Conservation (phyloP, 2,888 invertebrate species). For the Leucozona laternaria region DNA sequence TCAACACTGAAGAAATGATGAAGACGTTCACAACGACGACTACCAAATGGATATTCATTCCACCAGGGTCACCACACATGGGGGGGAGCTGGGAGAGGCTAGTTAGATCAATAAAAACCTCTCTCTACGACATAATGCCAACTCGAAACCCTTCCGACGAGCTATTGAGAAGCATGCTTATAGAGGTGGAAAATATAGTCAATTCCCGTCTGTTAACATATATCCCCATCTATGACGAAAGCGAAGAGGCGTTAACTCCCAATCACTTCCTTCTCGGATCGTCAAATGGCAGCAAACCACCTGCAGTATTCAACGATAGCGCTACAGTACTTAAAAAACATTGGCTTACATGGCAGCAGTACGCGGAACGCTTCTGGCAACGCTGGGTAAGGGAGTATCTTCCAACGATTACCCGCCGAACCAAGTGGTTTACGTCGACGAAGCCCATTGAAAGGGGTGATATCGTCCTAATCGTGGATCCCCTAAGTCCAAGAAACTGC, state of each 20-base stretch:
- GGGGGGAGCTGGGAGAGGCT: background rate
- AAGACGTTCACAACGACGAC: too few species aligned
- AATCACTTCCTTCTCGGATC: slow-evolving; percentile 72
- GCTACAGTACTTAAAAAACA: background rate
- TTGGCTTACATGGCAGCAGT: slow-evolving; percentile 36
- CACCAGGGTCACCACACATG: slow-evolving; percentile 11
- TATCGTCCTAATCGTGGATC: background rate
- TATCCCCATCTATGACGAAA: slow-evolving; percentile 30
- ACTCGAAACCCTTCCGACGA: slow-evolving; percentile 72
- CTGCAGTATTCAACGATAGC: slow-evolving; percentile 6
- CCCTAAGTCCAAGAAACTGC: background rate
- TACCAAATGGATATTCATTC: too few species aligned
- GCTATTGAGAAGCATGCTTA: slow-evolving; percentile 18
- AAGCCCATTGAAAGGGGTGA: background rate
- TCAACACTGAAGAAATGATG: too few species aligned
- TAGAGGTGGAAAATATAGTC: slow-evolving; percentile 18
- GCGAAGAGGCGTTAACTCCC: slow-evolving; percentile 70
- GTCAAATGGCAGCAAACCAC: slow-evolving; percentile 37
- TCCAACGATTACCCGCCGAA: slow-evolving; percentile 61
- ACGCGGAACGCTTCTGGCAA: slow-evolving; percentile 67
- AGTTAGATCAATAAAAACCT: slow-evolving; percentile 45
- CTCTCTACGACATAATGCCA: slow-evolving; percentile 53
- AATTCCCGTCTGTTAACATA: slow-evolving; percentile 3
- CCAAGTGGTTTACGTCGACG: slow-evolving; percentile 60
- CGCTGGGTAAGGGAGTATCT: slow-evolving; percentile 76